Percentiles rank a stretch among this genome's conserved stretches.
Evolutionary conservation across 1,140 invertebrate genomes (phyloP).

Genomic region (Hypsibius dujardini): DNA sequence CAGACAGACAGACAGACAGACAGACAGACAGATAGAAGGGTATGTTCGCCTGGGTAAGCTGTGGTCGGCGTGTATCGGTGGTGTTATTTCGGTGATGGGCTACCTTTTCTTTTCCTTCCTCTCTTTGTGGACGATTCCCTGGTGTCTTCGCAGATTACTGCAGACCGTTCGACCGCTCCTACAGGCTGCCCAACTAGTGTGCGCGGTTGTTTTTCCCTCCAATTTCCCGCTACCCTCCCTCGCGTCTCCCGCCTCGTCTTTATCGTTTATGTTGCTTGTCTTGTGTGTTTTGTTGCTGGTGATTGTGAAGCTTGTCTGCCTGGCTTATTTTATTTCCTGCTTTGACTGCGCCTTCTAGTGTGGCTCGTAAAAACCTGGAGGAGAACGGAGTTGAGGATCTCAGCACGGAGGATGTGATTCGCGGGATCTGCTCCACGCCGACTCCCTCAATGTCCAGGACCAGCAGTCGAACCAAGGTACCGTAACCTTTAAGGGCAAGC

Average conservation of each 20-base stretch:
- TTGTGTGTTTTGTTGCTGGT: background rate
- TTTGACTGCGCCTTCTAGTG: slow-evolving; percentile 1
- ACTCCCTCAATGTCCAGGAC: background rate
- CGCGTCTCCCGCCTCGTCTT: background rate
- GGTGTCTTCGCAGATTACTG: background rate
- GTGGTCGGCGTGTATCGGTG: no score
- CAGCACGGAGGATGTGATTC: background rate
- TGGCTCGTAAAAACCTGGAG: background rate
- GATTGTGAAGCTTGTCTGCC: background rate
- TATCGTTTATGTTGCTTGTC: background rate
- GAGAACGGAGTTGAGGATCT: background rate
- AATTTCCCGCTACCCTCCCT: background rate
- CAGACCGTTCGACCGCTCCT: background rate
- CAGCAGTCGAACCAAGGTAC: slow-evolving; percentile 11
- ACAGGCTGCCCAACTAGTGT: background rate
- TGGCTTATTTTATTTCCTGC: slow-evolving; percentile 3
- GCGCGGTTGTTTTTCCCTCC: background rate
- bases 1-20: no score
- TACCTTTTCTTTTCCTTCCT: background rate
- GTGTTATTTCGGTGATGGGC: slow-evolving; percentile 1
- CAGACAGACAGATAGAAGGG: no score
- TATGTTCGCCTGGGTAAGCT: no score
- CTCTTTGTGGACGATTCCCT: background rate
- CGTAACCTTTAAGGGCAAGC: background rate
- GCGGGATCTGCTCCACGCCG: no score